Evolutionary conservation across 2,797 vertebrate species (phyloP).

Genomic region (Apogon hyalosoma): DNA sequence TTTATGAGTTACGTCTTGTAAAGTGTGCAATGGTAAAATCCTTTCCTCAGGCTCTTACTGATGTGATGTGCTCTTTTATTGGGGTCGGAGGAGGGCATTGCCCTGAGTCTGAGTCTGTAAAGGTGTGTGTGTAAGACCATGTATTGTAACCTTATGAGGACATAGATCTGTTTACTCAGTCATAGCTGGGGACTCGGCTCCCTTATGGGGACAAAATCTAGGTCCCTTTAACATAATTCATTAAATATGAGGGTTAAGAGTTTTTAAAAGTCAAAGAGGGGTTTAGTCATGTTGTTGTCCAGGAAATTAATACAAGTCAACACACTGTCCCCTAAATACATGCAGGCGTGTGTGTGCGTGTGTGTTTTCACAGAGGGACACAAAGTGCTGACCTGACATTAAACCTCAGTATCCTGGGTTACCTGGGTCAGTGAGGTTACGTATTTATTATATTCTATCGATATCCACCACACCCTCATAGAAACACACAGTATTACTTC

Average conservation of each 20-base stretch:
- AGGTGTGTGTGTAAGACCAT: constrained; percentile 12
- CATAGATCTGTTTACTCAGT: no score
- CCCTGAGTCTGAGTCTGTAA: constrained; percentile 28
- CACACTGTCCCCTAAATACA: not conserved
- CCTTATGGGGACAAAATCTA: not conserved
- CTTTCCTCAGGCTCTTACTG: constrained; percentile 68
- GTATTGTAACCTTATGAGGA: not conserved
- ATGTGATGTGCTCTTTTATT: constrained; percentile 75
- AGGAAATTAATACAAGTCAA: not conserved
- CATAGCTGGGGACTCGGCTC: not conserved
- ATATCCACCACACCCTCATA: constrained; percentile 29
- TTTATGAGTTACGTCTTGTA: constrained; percentile 75
- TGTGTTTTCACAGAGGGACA: constrained; percentile 15
- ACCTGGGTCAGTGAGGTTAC: constrained; percentile 39
- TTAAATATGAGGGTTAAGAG: not conserved
- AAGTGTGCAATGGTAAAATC: constrained; percentile 61
- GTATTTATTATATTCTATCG: constrained; percentile 33
- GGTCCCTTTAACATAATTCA: no score
- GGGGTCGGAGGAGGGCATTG: constrained; percentile 66
- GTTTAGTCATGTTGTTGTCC: not conserved
- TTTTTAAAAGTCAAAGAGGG: no score
- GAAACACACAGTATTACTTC: constrained; percentile 10
- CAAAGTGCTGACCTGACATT: constrained; percentile 57
- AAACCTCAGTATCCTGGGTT: constrained; percentile 16
- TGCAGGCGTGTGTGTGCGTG: constrained; percentile 5